Conservation (phyloP, 2,113 vertebrate genomes). For the Ptychochromis oligacanthus region DNA sequence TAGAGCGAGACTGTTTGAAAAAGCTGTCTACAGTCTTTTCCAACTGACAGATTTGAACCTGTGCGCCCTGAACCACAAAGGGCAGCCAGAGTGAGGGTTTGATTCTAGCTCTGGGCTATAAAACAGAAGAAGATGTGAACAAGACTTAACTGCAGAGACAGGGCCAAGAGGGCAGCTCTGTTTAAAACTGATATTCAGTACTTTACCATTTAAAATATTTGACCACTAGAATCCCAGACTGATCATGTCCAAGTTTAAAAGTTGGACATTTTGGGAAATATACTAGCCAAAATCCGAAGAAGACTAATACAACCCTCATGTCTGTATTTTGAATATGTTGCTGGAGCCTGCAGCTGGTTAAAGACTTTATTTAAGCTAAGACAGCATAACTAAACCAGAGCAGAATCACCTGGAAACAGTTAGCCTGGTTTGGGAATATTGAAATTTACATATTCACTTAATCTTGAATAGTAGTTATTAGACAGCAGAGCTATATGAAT, state of each 20-base stretch:
- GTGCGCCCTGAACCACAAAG: constrained; percentile 25
- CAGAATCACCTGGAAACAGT: no score
- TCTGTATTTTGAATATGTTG: neutral
- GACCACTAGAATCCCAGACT: neutral
- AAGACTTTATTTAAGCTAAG: neutral
- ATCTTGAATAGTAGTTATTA: neutral
- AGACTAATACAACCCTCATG: neutral
- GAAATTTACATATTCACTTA: no score
- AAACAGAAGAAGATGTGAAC: constrained; percentile 50
- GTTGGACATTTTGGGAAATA: neutral
- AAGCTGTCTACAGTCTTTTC: constrained; percentile 28
- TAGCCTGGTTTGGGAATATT: no score
- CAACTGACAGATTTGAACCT: constrained; percentile 36
- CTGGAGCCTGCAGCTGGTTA: neutral
- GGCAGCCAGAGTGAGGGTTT: neutral
- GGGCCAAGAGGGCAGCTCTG: constrained; percentile 21
- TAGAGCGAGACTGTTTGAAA: constrained; percentile 14
- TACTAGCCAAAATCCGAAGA: neutral
- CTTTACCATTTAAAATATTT: constrained; percentile 16
- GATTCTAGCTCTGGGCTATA: constrained; percentile 23
- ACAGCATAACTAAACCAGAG: no score
- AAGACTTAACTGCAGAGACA: constrained; percentile 1
- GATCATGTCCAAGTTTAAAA: neutral
- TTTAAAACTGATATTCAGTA: constrained; percentile 15
- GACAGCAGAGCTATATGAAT: neutral